Evolutionary conservation across 2,113 vertebrate genomes (phyloP), one percentile per base, ranked within the genome.

Genomic region (Larimichthys crocea): DNA sequence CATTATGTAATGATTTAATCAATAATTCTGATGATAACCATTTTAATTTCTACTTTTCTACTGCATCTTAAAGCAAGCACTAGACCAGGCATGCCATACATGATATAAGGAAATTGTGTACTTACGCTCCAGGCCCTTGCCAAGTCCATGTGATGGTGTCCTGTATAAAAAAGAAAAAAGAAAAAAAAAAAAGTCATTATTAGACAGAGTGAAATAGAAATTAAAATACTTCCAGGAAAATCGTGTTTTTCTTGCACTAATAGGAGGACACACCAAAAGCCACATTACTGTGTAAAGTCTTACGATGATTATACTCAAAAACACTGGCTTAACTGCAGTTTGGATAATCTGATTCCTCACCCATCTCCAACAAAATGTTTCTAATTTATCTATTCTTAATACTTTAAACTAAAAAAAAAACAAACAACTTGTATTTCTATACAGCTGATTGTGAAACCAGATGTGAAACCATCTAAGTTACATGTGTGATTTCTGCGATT

Each of bases 101-200:
- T 3, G 1, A 64, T 64, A 78, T 42, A 0, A 26, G 16, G 0
- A 22, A 55, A 24, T 1, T 2, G 22, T 73, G 31, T 62, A 92
- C 95, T 94, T 94, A 99, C 98, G 97, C 98, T 95, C 97, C 96
- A 10, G 98, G 98, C 2, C 98, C 98, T 92, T 97, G 97, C 98
- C 98, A 99, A 0, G 98, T 99, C 98, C 98, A 99, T 0, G 98
- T 99, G 87, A 99, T 99, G 11, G 97, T 95, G 90, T 99, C 98
- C 98, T 99, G 61, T 24, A 62, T n/a, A n/a, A n/a, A n/a, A n/a
- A 50, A 65, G n/a, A 60, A 48, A 29, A 31, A 5, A 31, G 5
- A 35, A 35, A 35, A 7, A 4, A 46, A 19, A 69, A 19, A 0
- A 57, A 65, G 3, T 29, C 1, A 40, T 22, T 10, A 48, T 60